Conservation (phyloP, 2,113 vertebrate genomes). For the Tyto alba region DNA sequence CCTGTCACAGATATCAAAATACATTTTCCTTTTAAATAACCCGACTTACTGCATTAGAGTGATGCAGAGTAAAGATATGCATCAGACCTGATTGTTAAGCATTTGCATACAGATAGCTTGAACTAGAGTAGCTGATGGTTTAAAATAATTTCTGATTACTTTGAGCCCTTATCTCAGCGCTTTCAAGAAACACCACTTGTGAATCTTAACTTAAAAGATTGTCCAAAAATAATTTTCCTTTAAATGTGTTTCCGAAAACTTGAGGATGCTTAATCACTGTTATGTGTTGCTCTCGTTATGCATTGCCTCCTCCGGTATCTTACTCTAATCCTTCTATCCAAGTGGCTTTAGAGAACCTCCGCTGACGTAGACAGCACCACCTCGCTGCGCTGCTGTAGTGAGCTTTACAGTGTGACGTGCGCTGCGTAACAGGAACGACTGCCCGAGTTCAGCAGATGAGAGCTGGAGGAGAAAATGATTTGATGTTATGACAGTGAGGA, state of each 20-base stretch:
- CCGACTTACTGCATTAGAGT: neutral
- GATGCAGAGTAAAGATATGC: neutral
- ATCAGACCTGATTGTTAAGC: conserved; percentile 1
- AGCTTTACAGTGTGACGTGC: neutral
- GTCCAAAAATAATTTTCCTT: neutral
- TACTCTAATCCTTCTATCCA: neutral
- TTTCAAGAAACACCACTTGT: neutral
- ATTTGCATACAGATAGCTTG: conserved; percentile 8
- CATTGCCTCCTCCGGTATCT: neutral
- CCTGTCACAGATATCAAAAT: neutral
- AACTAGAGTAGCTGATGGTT: conserved; percentile 30
- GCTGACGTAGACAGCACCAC: neutral
- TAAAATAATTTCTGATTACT: neutral
- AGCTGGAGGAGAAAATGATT: conserved; percentile 3
- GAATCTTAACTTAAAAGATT: neutral
- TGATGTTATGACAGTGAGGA: neutral
- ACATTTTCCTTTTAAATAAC: neutral
- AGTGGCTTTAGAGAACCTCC: conserved; percentile 28
- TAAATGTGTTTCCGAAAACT: neutral
- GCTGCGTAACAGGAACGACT: neutral
- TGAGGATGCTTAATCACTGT: neutral
- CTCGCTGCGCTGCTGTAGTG: neutral
- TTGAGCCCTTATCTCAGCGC: neutral
- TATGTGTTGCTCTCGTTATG: neutral
- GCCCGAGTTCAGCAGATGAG: neutral